Evolutionary conservation across 2,888 invertebrate genomes (phyloP).

Genomic region (Dione vanillae): DNA sequence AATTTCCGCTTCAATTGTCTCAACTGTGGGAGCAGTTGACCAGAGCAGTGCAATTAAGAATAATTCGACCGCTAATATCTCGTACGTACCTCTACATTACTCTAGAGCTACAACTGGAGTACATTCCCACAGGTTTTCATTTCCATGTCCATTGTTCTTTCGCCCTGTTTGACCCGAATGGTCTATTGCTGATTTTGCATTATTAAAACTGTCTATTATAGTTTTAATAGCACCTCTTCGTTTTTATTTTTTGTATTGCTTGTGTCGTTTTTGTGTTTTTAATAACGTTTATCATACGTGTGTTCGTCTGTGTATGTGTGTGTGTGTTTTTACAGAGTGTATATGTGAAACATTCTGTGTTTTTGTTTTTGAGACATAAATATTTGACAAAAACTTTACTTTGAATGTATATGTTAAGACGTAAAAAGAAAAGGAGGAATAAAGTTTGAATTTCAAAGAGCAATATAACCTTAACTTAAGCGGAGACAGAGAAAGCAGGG

Average conservation of each 20-base stretch:
- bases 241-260: constrained; percentile 12
- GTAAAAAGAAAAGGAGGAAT: no score
- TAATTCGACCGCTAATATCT: constrained; percentile 30
- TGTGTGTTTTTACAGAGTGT: no score
- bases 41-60: constrained; percentile 28
- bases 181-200: constrained; percentile 70
- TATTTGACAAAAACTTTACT: no score
- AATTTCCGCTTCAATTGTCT: constrained; percentile 21
- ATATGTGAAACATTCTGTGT: not conserved
- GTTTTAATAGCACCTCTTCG: constrained; percentile 53
- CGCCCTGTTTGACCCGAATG: constrained; percentile 68
- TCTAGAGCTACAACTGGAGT: constrained; percentile 37
- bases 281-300: not conserved
- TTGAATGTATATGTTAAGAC: no score
- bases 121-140: constrained; percentile 55
- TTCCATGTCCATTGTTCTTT: constrained; percentile 67
- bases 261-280: not conserved
- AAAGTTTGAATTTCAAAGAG: no score
- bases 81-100: no score
- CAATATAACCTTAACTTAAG: no score
- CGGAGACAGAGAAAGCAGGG: no score
- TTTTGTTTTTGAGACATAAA: no score
- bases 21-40: not conserved
- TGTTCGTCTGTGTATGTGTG: not conserved
- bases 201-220: constrained; percentile 69